phyloP scores from a whole-genome alignment of 2,797 vertebrate species.

The Merluccius polli region DNA sequence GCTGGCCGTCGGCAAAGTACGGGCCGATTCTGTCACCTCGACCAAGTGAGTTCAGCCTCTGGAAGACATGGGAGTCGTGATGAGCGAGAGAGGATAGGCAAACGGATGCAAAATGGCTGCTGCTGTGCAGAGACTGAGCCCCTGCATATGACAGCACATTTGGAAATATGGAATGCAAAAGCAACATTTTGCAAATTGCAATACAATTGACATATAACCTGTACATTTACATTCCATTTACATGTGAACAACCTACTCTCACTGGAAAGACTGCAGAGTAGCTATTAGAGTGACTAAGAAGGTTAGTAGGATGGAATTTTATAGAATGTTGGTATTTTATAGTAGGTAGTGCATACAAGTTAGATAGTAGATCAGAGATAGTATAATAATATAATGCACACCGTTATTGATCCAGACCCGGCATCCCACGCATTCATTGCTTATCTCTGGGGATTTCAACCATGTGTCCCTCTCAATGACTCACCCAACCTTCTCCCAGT shows the following conservation, averaged over 20 bases:
- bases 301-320: neutral
- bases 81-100: neutral
- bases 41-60: constrained; percentile 79
- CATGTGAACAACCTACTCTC: neutral
- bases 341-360: neutral
- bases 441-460: neutral
- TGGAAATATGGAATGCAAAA: neutral
- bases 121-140: too few species aligned
- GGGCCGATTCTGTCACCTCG: constrained; percentile 72
- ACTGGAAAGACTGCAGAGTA: neutral
- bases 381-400: neutral
- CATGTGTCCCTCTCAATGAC: neutral
- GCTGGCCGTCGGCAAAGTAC: constrained; percentile 84
- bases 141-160: neutral
- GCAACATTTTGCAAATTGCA: neutral
- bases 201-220: neutral
- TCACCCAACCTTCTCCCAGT: neutral
- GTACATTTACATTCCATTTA: neutral
- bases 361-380: neutral
- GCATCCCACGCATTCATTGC: neutral
- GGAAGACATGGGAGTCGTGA: constrained; percentile 1
- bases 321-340: neutral
- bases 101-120: neutral
- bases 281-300: neutral
- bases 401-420: neutral